Evolutionary conservation across 2,113 vertebrate genomes (phyloP).

Genomic region (Zosterops borbonicus): DNA sequence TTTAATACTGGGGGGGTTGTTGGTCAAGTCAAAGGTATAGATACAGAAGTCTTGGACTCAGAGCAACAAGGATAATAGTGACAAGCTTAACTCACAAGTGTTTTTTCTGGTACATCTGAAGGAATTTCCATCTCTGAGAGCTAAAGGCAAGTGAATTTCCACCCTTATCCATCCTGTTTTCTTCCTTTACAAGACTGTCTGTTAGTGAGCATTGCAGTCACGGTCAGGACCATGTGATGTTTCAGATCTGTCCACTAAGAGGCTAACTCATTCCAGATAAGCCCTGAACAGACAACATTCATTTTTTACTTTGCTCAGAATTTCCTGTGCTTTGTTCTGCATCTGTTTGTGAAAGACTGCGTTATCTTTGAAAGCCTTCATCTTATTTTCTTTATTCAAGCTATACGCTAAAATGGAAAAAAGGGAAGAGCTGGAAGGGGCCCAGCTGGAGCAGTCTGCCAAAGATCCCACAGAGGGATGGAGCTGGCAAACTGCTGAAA

Average conservation of each 20-base stretch:
- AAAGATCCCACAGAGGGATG: slow-evolving; percentile 34
- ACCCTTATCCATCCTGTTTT: not conserved
- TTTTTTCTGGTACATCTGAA: not conserved
- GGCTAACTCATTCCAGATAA: slow-evolving; percentile 61
- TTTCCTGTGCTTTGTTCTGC: slow-evolving; percentile 69
- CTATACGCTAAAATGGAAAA: slow-evolving; percentile 21
- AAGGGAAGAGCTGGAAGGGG: slow-evolving; percentile 63
- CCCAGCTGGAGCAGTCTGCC: slow-evolving; percentile 61
- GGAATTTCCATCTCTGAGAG: not conserved
- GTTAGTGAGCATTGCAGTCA: not conserved
- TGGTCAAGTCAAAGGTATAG: not conserved
- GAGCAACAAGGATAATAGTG: not conserved
- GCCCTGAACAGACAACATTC: slow-evolving; percentile 25
- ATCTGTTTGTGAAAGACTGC: slow-evolving; percentile 21
- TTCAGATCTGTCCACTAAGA: slow-evolving; percentile 51
- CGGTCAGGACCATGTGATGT: not conserved
- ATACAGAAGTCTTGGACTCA: not conserved
- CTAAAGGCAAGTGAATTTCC: not conserved
- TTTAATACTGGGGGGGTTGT: not conserved
- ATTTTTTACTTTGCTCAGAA: slow-evolving; percentile 60
- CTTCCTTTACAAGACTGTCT: not conserved
- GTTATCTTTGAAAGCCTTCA: slow-evolving; percentile 56
- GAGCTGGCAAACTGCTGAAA: slow-evolving; percentile 49
- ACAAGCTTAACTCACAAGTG: not conserved
- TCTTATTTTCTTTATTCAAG: slow-evolving; percentile 55